Base-by-base conservation (phyloP, 2,888 invertebrate species). In the Strigamia transsilvanica region DNA sequence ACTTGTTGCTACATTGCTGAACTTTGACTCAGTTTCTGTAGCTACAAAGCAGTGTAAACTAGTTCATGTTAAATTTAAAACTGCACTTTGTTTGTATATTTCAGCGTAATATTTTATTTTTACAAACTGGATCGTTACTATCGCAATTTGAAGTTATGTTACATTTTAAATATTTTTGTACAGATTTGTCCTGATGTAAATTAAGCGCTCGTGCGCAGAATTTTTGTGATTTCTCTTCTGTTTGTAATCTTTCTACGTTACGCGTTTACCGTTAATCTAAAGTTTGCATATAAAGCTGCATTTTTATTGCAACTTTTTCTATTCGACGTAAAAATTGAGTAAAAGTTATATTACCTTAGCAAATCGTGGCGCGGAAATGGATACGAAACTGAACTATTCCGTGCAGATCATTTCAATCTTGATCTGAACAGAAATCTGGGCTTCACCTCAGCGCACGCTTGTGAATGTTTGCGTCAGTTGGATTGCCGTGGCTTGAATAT, bases 1-100 rank as follows among this genome's bases (percentile, higher is more conserved):
- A 46, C 46, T 46, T 46, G 46, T 46, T 46, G 46, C 46, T 46
- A n/a, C 46, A 46, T 46, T 46, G 46, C 46, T 46, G 46, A 46
- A 46, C 46, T 46, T 46, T 46, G 46, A 46, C 46, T 46, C 46
- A 46, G 46, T 46, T 46, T 46, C 46, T 46, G 46, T 46, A 46
- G 46, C 46, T 46, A 46, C 46, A 46, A n/a, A 46, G 46, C 46
- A 46, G 38, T 15, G 46, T n/a, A 12, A 46, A 46, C 46, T 46
- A 46, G 46, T 46, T 46, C 46, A 46, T 46, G 46, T 46, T 46
- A 46, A 46, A 46, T 6, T 46, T 46, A 46, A 46, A 46, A 46
- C 46, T 46, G 46, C 46, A 46, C 46, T 46, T 46, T 46, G 15
- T 46, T 46, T 46, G 46, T 46, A 38, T 6, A 46, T 1, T 46